Conservation (phyloP, 1,140 invertebrate genomes). For the Drosophila subpulchrella region DNA sequence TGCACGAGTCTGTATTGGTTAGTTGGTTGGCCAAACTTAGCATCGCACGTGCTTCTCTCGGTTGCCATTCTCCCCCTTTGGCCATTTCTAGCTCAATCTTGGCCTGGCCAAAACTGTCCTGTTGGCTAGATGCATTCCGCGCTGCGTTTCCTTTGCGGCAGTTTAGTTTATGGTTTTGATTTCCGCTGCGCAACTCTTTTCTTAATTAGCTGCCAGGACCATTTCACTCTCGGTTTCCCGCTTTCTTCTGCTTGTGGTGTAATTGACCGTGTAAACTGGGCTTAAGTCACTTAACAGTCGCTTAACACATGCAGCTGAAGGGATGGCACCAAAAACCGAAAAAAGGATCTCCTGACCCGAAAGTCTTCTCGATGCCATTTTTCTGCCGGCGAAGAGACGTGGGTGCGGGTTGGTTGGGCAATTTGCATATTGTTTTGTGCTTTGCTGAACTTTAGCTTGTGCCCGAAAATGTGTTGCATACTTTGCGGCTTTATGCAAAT, state of each 20-base stretch:
- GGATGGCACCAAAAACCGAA: conserved; percentile 34
- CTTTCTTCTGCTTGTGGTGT: conserved; percentile 27
- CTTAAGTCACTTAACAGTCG: conserved; percentile 74
- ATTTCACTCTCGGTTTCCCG: conserved; percentile 18
- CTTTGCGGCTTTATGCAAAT: conserved; percentile 79
- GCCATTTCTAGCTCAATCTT: conserved; percentile 26
- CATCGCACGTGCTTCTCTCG: conserved; percentile 55
- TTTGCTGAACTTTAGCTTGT: conserved; percentile 70
- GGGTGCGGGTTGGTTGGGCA: conserved; percentile 21
- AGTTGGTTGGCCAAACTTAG: conserved; percentile 48
- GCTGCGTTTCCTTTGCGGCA: conserved; percentile 47
- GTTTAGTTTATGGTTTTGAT: conserved; percentile 59
- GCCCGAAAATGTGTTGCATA: conserved; percentile 75
- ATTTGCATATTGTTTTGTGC: conserved; percentile 77
- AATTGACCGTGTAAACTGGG: conserved; percentile 69
- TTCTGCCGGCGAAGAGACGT: conserved; percentile 10
- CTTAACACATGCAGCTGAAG: conserved; percentile 61
- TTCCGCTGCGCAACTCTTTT: conserved; percentile 48
- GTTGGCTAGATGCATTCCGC: conserved; percentile 18
- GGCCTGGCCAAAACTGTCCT: conserved; percentile 11
- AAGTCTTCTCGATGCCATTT: conserved; percentile 35
- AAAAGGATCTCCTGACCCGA: conserved; percentile 50
- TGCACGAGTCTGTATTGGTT: conserved; percentile 52
- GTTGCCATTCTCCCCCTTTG: conserved; percentile 9
- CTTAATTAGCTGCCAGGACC: conserved; percentile 49